Base-by-base conservation (phyloP, 2,888 invertebrate species). In the Piscicola geometra region DNA sequence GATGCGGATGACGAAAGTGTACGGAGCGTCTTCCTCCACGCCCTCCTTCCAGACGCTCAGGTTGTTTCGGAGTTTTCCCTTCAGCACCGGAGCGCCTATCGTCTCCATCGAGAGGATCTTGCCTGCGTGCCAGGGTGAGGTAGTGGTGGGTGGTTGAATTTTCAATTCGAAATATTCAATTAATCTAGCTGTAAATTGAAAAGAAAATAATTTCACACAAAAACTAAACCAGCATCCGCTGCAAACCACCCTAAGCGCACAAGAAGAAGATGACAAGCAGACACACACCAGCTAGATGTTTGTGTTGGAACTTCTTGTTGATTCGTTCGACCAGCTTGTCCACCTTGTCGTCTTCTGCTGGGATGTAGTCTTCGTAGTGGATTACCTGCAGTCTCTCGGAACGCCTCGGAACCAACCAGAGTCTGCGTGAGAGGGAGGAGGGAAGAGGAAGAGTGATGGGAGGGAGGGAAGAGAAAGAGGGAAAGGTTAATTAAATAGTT, bases 1-100 rank as follows among this genome's bases (percentile, higher is more conserved):
- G 25, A 80, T 70, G n/a, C 80, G 64, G 9, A 80, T 52, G 18
- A 77, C 69, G 76, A 79, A 79, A 30, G 78, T 79, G 71, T 79
- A 78, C 15, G 78, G 76, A 32, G 60, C 52, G 73, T 79, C 79
- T 1, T 75, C 71, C n/a, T 77, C 76, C n/a, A 73, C 76, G 9
- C 56, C 56, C 32, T 79, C 79, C n/a, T 70, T 64, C 80, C 80
- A 80, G 3, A 35, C 47, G 1, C 78, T 78, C n/a, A 69, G 32
- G 30, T 76, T 71, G 56, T 75, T 68, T 30, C 71, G 70, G 12
- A 79, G 72, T 52, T 71, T 75, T 1, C 76, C 78, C 35, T 78
- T 73, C 32, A 73, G 18, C 30, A 78, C 69, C n/a, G 76, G 78
- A 32, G 71, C 78, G 5, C 64, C 70, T 1, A 78, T 35, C 2